Conservation (phyloP, 2,888 invertebrate genomes). For the Stenodema calcarata region DNA sequence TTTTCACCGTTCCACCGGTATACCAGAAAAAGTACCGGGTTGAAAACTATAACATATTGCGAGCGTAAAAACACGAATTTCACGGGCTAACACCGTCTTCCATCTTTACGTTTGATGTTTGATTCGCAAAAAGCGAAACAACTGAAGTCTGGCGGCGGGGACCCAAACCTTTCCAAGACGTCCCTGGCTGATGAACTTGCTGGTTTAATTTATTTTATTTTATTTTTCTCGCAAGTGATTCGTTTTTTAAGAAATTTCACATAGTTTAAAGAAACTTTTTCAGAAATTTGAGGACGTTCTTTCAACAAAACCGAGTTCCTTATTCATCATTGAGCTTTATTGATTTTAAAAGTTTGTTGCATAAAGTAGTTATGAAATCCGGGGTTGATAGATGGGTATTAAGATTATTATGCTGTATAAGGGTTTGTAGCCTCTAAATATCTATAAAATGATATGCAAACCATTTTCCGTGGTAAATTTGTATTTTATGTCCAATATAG, state of each 20-base stretch:
- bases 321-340: neutral
- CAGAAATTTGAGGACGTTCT: neutral
- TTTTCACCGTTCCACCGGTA: neutral
- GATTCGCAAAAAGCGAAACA: neutral
- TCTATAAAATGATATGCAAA: too few relatives aligned
- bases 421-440: neutral
- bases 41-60: conserved; percentile 11
- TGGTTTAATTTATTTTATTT: too few relatives aligned
- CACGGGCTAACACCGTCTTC: conserved; percentile 10
- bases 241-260: too few relatives aligned
- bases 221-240: too few relatives aligned
- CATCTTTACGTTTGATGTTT: neutral
- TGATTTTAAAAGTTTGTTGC: neutral
- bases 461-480: too few relatives aligned
- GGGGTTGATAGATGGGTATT: neutral
- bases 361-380: neutral
- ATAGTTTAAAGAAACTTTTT: neutral
- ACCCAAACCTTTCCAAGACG: neutral
- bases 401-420: neutral
- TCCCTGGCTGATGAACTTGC: too few relatives aligned
- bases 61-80: neutral
- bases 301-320: neutral
- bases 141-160: neutral
- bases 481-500: too few relatives aligned
- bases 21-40: neutral